Base-by-base conservation (phyloP, 2,113 vertebrate species). In the Condylura cristata region DNA sequence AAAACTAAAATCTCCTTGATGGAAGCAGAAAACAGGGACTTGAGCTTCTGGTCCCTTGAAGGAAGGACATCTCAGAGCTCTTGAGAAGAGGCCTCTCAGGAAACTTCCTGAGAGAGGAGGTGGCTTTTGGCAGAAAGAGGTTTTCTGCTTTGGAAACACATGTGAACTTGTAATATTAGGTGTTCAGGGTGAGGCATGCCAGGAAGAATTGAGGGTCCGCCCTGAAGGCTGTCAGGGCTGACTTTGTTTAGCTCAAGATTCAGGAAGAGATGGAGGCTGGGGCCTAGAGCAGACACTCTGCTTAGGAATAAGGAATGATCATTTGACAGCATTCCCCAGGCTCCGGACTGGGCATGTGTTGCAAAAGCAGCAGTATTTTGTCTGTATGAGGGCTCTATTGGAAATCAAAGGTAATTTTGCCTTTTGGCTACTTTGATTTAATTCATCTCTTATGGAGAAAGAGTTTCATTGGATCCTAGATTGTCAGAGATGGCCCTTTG, bases 401-500 rank as follows among this genome's bases (percentile, higher is more conserved):
- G 89, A 39, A 90, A 37, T 41, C n/a, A 56, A 37, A 53, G 37
- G 28, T 34, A 46, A 56, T n/a, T 60, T 83, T 41, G 11, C 32
- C 17, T 92, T 89, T 70, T 6, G n/a, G 39, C 75, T 71, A 61
- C 79, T 84, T 89, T 68, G 37, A 17, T 93, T 89, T 71, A 84
- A 65, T 1, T 48, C 34, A 53, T 68, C 4, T 84, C 37, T 68
- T 56, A 56, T 16, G 41, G 65, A 26, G 46, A 80, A 56, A 71
- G 17, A n/a, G 26, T 32, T 61, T 61, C 0, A 1, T 11, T 61
- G 41, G 39, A 48, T 48, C 53, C 6, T 37, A 56, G 30, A 51
- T 34, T 65, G 4, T 76, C 30, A 86, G 24, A 46, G 26, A 22
- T 71, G 4, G 22, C 28, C 17, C 48, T 82, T 46, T 63, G 26